These are phyloP conservation scores for Gavia stellata DNA, from an alignment of 2,113 vertebrate species.

Conservation along the genomic window DNA sequence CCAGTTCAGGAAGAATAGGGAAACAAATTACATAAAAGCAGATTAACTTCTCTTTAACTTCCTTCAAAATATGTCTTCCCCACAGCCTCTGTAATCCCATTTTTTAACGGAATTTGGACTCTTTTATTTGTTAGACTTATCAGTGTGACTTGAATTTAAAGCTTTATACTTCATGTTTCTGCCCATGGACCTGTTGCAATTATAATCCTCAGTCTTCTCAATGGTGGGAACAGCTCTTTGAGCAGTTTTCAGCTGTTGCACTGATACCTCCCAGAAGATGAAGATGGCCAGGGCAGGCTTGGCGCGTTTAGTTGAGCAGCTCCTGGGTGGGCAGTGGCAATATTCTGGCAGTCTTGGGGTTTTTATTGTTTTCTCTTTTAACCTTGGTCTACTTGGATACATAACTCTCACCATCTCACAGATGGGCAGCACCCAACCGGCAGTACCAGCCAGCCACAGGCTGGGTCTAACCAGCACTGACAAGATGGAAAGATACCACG, in stretches of 20 bases:
- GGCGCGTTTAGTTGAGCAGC: neutral
- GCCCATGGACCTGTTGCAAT: neutral
- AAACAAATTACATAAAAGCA: slow-evolving; percentile 57
- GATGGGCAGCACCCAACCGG: fast-evolving
- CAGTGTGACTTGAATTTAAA: slow-evolving; percentile 41
- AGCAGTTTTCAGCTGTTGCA: neutral
- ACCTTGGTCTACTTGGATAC: neutral
- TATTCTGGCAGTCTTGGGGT: neutral
- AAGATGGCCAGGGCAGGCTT: neutral
- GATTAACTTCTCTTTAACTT: slow-evolving; percentile 59
- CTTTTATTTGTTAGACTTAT: slow-evolving; percentile 36
- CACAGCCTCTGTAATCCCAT: slow-evolving; percentile 41
- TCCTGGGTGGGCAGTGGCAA: neutral
- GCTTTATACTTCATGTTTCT: neutral
- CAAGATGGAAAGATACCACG: neutral
- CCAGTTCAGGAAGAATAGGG: slow-evolving; percentile 34
- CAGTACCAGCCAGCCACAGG: neutral
- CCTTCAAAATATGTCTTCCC: slow-evolving; percentile 43
- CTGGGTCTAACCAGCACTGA: neutral
- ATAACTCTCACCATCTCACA: no score
- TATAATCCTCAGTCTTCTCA: neutral
- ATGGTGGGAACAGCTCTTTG: neutral
- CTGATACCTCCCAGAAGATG: neutral
- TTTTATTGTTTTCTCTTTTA: neutral
- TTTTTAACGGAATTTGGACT: slow-evolving; percentile 43